Evolutionary conservation across 1,140 invertebrate genomes (phyloP).

Genomic region (Cyrtorhinus lividipennis): DNA sequence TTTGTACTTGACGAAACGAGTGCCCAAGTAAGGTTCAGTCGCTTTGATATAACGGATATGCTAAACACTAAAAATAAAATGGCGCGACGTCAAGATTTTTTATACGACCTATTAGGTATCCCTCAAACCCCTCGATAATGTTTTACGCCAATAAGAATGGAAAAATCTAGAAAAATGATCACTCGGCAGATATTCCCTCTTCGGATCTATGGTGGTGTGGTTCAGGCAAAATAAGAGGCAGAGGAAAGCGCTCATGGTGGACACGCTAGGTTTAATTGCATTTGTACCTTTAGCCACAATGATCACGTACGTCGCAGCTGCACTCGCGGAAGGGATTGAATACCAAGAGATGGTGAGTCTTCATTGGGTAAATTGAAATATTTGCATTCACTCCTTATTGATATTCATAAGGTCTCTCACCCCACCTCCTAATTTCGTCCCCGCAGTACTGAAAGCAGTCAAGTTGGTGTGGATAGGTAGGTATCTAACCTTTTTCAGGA

Average conservation of each 20-base stretch:
- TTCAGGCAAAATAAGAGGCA: background rate
- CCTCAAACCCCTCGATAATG: too few species aligned
- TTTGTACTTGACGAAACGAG: background rate
- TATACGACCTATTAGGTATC: too few species aligned
- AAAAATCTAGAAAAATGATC: too few species aligned
- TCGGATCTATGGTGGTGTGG: background rate
- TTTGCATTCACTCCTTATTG: too few species aligned
- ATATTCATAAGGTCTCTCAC: too few species aligned
- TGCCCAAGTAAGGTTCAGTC: conserved; percentile 12
- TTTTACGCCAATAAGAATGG: too few species aligned
- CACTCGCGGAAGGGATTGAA: background rate
- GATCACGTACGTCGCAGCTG: background rate
- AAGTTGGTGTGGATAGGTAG: too few species aligned
- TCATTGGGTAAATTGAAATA: background rate
- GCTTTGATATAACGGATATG: background rate
- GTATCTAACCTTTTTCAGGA: too few species aligned
- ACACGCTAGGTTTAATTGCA: background rate
- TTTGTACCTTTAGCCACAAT: background rate
- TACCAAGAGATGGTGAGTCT: background rate
- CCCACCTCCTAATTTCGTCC: too few species aligned
- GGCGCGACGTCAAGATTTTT: too few species aligned
- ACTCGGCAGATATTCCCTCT: background rate
- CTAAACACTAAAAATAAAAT: background rate
- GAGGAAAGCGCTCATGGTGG: background rate
- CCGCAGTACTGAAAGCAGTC: too few species aligned